Evolutionary conservation across 2,797 vertebrate genomes (phyloP), one percentile per base, ranked within the genome.

Genomic region (Ara ararauna): DNA sequence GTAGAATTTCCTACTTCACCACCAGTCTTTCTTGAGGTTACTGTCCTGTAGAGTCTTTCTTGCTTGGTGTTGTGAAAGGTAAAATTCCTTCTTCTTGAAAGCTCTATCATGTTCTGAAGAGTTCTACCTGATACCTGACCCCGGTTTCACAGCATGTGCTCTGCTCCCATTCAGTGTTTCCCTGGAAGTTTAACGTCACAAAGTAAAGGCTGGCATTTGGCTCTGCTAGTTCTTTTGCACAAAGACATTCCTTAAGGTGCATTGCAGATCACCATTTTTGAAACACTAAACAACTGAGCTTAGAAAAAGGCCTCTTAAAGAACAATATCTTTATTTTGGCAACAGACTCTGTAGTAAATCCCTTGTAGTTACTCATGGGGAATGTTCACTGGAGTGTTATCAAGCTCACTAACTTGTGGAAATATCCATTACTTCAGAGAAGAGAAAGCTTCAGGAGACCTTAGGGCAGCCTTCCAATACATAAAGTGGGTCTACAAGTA

Each of bases 331-430:
- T 67, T 71, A 67, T 42, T 75, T 87, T 45, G 45, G 14, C 14
- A 54, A 45, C 34, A 50, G 29, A 50, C 7, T 8, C 11, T 34
- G 5, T 15, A 70, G 20, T 62, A 76, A 50, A 70, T 30, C 22
- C 7, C n/a, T 15, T 34, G 14, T 17, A 60, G 22, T 23, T 26
- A 53, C 10, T n/a, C 0, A 0, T 48, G 61, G 10, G 6, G 32
- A 42, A 34, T 24, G 8, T 38, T 76, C 10, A 14, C 19, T 71
- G 34, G 4, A 90, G 4, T 75, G 42, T 13, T 91, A 20, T 61
- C 32, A 89, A 78, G 4, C 11, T 87, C 61, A 34, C 16, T 32
- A 45, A 71, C 17, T 74, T 30, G 22, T 36, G 22, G 42, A 88
- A 47, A 38, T 30, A 74, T 19, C 13, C 10, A 65, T 56, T 76